These are phyloP conservation scores for Castor canadensis DNA, from an alignment of 2,113 vertebrate genomes.

Conservation along the genomic window DNA sequence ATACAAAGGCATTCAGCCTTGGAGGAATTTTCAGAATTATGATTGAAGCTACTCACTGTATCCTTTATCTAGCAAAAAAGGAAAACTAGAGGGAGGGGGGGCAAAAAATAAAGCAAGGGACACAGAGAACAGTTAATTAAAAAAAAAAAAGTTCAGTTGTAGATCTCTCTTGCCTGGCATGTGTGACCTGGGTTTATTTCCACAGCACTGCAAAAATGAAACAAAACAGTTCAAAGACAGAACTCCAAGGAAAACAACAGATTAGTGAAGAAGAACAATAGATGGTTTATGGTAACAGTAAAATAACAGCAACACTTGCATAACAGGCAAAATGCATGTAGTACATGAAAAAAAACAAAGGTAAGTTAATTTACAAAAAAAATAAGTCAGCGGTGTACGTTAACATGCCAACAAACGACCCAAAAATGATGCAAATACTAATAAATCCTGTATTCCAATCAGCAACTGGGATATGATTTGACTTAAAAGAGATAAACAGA, in stretches of 20 bases:
- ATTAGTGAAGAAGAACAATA: background rate
- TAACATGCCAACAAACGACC: background rate
- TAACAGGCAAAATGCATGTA: background rate
- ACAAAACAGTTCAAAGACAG: background rate
- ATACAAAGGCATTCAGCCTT: background rate
- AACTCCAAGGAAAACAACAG: background rate
- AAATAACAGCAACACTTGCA: background rate
- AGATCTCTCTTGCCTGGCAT: too few relatives aligned
- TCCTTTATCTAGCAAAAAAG: background rate
- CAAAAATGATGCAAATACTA: background rate
- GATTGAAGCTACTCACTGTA: background rate
- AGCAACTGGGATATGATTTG: background rate
- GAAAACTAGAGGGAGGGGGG: background rate
- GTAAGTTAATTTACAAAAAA: slow-evolving; percentile 4
- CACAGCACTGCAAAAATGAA: background rate
- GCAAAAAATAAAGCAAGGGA: background rate
- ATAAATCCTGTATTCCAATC: background rate
- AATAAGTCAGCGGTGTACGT: background rate
- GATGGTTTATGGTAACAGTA: background rate
- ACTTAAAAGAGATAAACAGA: background rate
- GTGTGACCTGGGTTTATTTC: background rate
- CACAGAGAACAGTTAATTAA: background rate
- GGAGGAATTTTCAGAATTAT: background rate
- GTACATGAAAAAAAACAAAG: background rate
- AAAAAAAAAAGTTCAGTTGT: too few relatives aligned